Percentiles rank a stretch among this genome's conserved stretches.
Evolutionary conservation across 2,888 invertebrate genomes (phyloP).

Genomic region (Eugnorisma glareosa): DNA sequence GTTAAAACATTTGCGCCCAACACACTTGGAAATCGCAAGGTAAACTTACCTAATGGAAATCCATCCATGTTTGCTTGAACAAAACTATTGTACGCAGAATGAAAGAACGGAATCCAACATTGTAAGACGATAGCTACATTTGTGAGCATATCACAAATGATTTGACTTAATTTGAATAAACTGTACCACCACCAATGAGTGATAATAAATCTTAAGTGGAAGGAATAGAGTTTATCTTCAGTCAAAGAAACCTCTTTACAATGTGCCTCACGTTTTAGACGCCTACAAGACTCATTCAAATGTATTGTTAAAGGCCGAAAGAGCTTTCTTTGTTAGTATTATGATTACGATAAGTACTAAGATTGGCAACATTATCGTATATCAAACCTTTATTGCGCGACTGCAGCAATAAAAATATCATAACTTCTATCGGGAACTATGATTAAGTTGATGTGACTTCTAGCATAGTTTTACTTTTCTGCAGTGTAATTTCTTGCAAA

Average conservation of each 20-base stretch:
- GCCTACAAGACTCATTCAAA: conserved; percentile 65
- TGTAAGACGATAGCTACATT: conserved; percentile 39
- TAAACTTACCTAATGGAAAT: conserved; percentile 55
- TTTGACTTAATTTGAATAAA: conserved; percentile 57
- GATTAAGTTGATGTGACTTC: conserved; percentile 52
- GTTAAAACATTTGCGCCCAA: conserved; percentile 44
- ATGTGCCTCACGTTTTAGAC: conserved; percentile 55
- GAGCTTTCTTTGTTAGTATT: conserved; percentile 58
- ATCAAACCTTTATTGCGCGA: conserved; percentile 60
- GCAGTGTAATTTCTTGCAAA: conserved; percentile 39
- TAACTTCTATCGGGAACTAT: conserved; percentile 44
- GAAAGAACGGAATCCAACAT: conserved; percentile 48
- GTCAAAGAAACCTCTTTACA: conserved; percentile 26
- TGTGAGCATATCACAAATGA: conserved; percentile 49
- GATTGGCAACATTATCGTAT: conserved; percentile 58
- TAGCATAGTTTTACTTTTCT: conserved; percentile 42
- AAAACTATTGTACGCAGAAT: conserved; percentile 48
- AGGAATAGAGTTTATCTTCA: conserved; percentile 53
- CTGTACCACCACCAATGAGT: conserved; percentile 15
- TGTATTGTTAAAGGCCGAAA: conserved; percentile 55
- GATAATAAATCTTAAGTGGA: conserved; percentile 39
- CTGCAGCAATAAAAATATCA: conserved; percentile 51
- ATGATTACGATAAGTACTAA: conserved; percentile 52
- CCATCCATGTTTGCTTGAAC: conserved; percentile 47
- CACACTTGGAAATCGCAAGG: conserved; percentile 47